Evolutionary conservation across 1,140 invertebrate species (phyloP).

Genomic region (Coptotermes formosanus): DNA sequence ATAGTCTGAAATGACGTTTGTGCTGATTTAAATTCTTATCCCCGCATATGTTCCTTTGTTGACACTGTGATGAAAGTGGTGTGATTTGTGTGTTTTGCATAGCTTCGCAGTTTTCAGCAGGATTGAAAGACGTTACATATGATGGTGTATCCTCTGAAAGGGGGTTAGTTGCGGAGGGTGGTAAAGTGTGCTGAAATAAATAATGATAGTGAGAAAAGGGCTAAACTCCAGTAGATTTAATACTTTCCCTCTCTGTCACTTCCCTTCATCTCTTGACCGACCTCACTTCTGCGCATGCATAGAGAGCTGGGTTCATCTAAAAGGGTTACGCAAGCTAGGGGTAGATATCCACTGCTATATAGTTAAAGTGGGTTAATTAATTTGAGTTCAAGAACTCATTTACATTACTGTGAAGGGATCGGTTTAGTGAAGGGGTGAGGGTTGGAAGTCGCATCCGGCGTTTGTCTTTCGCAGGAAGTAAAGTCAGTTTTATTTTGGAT

Average conservation of each 20-base stretch:
- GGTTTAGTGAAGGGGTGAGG: neutral
- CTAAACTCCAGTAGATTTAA: neutral
- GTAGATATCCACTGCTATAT: neutral
- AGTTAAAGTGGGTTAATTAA: constrained; percentile 11
- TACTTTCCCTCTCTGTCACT: neutral
- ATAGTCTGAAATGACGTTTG: too few species aligned
- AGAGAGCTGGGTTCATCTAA: neutral
- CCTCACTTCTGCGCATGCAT: neutral
- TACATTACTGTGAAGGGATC: neutral
- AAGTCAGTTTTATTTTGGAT: neutral
- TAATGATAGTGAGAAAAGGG: neutral
- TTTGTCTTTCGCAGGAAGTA: neutral
- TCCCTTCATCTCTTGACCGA: neutral
- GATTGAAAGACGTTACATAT: too few species aligned
- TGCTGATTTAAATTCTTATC: too few species aligned
- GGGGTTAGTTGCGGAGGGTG: neutral
- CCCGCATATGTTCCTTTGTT: too few species aligned
- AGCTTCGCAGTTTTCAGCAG: too few species aligned
- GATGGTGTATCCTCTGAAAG: neutral
- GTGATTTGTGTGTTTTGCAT: too few species aligned
- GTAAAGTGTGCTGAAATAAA: neutral
- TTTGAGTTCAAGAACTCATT: constrained; percentile 19
- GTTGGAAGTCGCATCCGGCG: neutral
- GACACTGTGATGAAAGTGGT: too few species aligned
- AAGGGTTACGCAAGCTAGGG: neutral